A percentile compares a stretch with the other conserved stretches of the same genome.
Conservation (phyloP, 2,888 invertebrate genomes). For the Stenodema calcarata region DNA sequence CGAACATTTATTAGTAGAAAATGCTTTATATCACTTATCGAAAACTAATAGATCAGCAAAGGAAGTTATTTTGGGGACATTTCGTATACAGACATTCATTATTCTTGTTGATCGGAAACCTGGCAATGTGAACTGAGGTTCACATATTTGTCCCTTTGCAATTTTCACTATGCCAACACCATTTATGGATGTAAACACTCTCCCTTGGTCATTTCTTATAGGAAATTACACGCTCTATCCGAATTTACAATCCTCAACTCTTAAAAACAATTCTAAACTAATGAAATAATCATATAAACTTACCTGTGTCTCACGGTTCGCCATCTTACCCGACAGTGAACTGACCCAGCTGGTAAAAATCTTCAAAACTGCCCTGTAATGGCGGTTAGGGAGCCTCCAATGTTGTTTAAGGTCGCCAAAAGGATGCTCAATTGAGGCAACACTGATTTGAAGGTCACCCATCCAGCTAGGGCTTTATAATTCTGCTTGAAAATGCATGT, state of each 20-base stretch:
- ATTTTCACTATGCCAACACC: not conserved
- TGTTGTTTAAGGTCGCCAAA: too few relatives aligned
- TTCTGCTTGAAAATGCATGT: too few relatives aligned
- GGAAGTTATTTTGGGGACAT: not conserved
- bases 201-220: not conserved
- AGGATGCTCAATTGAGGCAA: too few relatives aligned
- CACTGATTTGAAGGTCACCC: too few relatives aligned
- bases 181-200: not conserved
- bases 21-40: too few relatives aligned
- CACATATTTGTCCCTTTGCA: not conserved
- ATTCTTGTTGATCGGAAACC: not conserved
- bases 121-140: conserved; percentile 14
- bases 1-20: too few relatives aligned
- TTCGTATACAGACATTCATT: not conserved
- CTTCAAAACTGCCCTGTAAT: too few relatives aligned
- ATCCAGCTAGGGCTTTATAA: too few relatives aligned
- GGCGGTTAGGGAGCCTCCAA: too few relatives aligned
- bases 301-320: not conserved
- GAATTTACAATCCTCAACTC: not conserved
- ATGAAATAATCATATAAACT: not conserved
- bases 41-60: too few relatives aligned
- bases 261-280: not conserved
- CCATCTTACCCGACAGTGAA: not conserved
- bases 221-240: not conserved
- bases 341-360: too few relatives aligned